Evolutionary conservation across 2,113 vertebrate species (phyloP).

Genomic region (Archilochus colubris): DNA sequence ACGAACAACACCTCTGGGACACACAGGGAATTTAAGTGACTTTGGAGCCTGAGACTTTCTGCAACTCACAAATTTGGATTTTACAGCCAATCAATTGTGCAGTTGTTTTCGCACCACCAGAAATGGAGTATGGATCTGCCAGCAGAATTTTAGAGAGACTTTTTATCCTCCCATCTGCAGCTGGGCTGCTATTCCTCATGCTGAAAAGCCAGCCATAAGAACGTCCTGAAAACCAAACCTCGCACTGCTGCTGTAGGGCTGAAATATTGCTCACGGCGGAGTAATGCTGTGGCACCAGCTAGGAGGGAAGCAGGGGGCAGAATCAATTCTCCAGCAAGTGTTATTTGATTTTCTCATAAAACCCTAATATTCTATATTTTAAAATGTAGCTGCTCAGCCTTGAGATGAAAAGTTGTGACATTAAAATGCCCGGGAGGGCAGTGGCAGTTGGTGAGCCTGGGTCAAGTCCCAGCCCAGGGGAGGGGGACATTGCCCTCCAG

Average conservation of each 20-base stretch:
- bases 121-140: constrained; percentile 54
- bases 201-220: constrained; percentile 20
- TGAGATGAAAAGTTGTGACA: not conserved
- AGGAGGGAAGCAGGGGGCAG: constrained; percentile 26
- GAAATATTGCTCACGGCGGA: not conserved
- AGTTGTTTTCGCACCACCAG: not conserved
- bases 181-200: constrained; percentile 30
- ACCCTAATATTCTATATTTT: constrained; percentile 38
- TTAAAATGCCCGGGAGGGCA: not conserved
- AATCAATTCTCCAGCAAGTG: constrained; percentile 65
- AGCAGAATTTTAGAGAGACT: constrained; percentile 31
- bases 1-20: constrained; percentile 16
- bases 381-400: constrained; percentile 5
- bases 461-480: fast-evolving
- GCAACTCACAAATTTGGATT: constrained; percentile 23
- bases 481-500: fast-evolving
- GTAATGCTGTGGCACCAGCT: not conserved
- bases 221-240: not conserved
- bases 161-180: constrained; percentile 45
- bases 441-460: not conserved
- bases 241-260: not conserved
- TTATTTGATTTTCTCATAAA: constrained; percentile 67
- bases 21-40: not conserved
- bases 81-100: constrained; percentile 36
- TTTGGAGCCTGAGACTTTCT: constrained; percentile 9